Evolutionary conservation across 2,113 vertebrate species (phyloP), one percentile per base, ranked within the genome.

Genomic region (Syngnathus typhle): DNA sequence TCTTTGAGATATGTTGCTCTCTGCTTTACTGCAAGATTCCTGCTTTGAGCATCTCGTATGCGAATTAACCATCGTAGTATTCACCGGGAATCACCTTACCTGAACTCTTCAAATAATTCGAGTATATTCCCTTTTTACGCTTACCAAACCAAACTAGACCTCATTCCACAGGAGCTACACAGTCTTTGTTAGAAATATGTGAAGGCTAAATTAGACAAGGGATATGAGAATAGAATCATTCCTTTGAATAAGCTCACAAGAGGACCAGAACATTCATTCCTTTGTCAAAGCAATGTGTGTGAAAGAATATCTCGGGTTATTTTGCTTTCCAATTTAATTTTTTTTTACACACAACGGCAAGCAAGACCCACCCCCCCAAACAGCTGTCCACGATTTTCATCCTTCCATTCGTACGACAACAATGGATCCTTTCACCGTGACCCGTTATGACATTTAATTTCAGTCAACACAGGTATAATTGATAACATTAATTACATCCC

Each of bases 1-100:
- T 27, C 47, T 60, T 64, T 13, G 62, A 4, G 36, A 71, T 51
- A 7, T 51, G 58, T 39, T 55, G 51, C 58, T 37, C 49, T 64
- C 19, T 51, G n/a, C 51, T 36, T 37, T 13, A 47, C 63, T 12
- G 9, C 8, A n/a, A 68, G 46, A 9, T 11, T 66, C 52, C n/a
- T 47, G 9, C 54, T 27, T 9, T 12, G 38, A 65, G 39, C 9
- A 7, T 15, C 18, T 5, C 9, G 11, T 19, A 27, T 56, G 21
- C 3, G 6, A 54, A 41, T 68, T 23, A 54, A 43, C 11, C n/a
- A 2, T 12, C 1, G n/a, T 32, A 21, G 6, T 9, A 1, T 19
- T 41, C 2, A 36, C 5, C 8, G 6, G 16, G 16, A 27, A 46
- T 54, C 7, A 2, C 12, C 19, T 43, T 3, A 18, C 16, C 23